Percentiles rank a stretch among this genome's conserved stretches.
Evolutionary conservation across 2,888 invertebrate species (phyloP).

Genomic region (Polietes domitor): DNA sequence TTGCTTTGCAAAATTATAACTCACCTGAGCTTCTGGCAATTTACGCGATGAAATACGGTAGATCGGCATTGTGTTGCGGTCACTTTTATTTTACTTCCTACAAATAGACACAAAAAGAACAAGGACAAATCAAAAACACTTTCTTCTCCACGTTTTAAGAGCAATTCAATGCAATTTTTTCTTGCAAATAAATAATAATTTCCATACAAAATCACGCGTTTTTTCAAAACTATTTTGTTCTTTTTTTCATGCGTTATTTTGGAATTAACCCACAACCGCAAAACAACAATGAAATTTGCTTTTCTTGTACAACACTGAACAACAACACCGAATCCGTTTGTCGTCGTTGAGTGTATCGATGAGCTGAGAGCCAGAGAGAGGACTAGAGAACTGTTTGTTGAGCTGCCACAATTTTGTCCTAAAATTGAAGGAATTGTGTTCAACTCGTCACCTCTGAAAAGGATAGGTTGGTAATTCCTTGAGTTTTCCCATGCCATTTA

Average conservation of each 20-base stretch:
- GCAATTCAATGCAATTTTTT: neutral
- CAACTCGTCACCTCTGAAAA: too few species aligned
- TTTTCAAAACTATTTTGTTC: slow-evolving; percentile 7
- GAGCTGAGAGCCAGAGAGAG: slow-evolving; percentile 24
- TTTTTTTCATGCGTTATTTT: slow-evolving; percentile 23
- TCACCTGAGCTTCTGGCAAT: slow-evolving; percentile 85
- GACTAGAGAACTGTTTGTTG: slow-evolving; percentile 44
- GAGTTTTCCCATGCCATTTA: too few species aligned
- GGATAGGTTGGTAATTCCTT: too few species aligned
- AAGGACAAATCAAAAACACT: slow-evolving; percentile 42
- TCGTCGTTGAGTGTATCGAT: slow-evolving; percentile 8
- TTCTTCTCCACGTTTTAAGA: slow-evolving; percentile 32
- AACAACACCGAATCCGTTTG: slow-evolving; percentile 57
- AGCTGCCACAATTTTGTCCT: slow-evolving; percentile 66
- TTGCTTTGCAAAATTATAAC: slow-evolving; percentile 68
- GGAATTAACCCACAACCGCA: slow-evolving; percentile 53
- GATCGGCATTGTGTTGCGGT: slow-evolving; percentile 82
- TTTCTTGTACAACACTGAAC: slow-evolving; percentile 28
- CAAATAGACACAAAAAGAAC: slow-evolving; percentile 55
- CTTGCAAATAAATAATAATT: too few species aligned
- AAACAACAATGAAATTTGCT: slow-evolving; percentile 14
- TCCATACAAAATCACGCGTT: neutral
- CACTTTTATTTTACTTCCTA: slow-evolving; percentile 53
- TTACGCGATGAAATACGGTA: slow-evolving; percentile 85
- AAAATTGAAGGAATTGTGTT: too few species aligned